phyloP scores from a whole-genome alignment of 2,888 invertebrate genomes.

The Odontocolon sp. region DNA sequence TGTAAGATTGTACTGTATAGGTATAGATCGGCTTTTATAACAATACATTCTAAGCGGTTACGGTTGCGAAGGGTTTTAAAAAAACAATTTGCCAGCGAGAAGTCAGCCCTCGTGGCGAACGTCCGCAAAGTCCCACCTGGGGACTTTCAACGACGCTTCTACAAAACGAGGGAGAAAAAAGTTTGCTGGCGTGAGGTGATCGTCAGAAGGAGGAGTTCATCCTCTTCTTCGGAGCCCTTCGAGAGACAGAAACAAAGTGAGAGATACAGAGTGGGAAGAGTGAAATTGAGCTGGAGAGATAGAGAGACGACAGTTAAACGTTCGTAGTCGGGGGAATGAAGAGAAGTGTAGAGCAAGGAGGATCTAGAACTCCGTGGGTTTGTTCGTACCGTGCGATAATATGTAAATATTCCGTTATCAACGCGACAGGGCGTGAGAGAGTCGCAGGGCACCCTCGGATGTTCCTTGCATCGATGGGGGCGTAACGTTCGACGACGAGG shows the following conservation, averaged over 20 bases:
- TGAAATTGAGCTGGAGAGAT: slow-evolving; percentile 13
- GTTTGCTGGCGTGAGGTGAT: slow-evolving; percentile 50
- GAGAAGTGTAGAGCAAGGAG: slow-evolving; percentile 9
- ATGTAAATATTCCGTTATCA: slow-evolving; percentile 81
- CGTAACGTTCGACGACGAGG: slow-evolving; percentile 60
- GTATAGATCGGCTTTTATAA: neutral
- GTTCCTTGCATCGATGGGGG: slow-evolving; percentile 54
- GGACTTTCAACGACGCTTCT: slow-evolving; percentile 47
- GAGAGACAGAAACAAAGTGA: neutral
- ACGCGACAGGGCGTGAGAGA: slow-evolving; percentile 46
- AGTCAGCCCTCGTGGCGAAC: slow-evolving; percentile 42
- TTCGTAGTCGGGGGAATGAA: neutral
- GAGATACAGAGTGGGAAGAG: slow-evolving; percentile 10
- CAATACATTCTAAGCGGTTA: slow-evolving; percentile 17
- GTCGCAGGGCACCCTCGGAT: slow-evolving; percentile 63
- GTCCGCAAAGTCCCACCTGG: slow-evolving; percentile 57
- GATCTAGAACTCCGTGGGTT: slow-evolving; percentile 38
- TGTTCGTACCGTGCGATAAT: slow-evolving; percentile 72
- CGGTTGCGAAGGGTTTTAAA: slow-evolving; percentile 54
- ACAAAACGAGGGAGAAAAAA: slow-evolving; percentile 41
- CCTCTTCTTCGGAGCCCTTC: slow-evolving; percentile 32
- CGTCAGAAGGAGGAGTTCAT: slow-evolving; percentile 26
- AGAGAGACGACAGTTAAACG: slow-evolving; percentile 37
- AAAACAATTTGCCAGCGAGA: slow-evolving; percentile 58
- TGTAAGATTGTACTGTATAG: neutral